Conservation (phyloP, 2,888 invertebrate species). For the Pandemis heparana region DNA sequence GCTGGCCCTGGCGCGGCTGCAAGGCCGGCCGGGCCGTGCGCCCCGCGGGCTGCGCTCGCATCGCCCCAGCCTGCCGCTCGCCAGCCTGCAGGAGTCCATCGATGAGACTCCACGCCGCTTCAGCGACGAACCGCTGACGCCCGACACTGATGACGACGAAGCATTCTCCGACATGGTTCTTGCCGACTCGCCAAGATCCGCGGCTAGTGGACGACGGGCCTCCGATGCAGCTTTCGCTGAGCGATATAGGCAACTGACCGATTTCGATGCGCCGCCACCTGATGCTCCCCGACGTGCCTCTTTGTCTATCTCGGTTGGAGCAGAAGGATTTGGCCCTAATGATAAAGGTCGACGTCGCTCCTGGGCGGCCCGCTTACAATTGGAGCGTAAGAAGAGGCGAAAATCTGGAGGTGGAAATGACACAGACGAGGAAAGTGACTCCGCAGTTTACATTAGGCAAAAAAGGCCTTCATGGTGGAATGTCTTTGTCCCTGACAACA, state of each 20-base stretch:
- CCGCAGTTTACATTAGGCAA: constrained; percentile 84
- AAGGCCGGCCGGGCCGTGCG: constrained; percentile 66
- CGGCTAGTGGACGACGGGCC: constrained; percentile 75
- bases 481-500: constrained; percentile 92
- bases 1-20: constrained; percentile 76
- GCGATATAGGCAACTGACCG: constrained; percentile 76
- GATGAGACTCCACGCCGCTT: constrained; percentile 77
- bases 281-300: constrained; percentile 79
- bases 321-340: constrained; percentile 66
- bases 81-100: constrained; percentile 77
- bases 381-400: constrained; percentile 83
- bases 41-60: constrained; percentile 70
- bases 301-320: constrained; percentile 71
- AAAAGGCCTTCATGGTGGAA: constrained; percentile 96
- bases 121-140: constrained; percentile 70
- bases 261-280: constrained; percentile 75
- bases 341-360: constrained; percentile 87
- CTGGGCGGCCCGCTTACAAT: constrained; percentile 85
- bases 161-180: constrained; percentile 67
- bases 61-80: constrained; percentile 77
- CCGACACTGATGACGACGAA: constrained; percentile 77
- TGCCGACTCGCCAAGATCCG: constrained; percentile 59
- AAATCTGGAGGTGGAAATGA: constrained; percentile 81
- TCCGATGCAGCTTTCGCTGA: constrained; percentile 80
- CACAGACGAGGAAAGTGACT: constrained; percentile 76